phyloP scores from a whole-genome alignment of 2,888 invertebrate genomes.

The Eremobia ochroleuca region DNA sequence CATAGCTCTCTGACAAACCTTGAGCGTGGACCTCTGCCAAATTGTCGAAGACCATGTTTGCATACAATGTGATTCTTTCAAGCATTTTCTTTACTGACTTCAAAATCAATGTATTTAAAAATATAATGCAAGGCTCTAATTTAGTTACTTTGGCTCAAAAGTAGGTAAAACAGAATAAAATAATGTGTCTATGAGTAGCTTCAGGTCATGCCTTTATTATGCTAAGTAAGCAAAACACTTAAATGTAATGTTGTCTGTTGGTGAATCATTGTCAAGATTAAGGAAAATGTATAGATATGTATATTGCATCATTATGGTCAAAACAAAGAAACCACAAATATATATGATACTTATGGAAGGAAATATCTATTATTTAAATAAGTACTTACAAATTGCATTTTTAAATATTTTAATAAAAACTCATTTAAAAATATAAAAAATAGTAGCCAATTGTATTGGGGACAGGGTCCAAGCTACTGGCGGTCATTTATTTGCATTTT shows the following conservation, averaged over 20 bases:
- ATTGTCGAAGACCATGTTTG: neutral
- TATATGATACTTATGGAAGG: neutral
- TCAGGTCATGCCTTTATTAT: conserved; percentile 30
- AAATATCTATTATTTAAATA: conserved; percentile 2
- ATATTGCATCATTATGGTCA: conserved; percentile 40
- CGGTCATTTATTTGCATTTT: neutral
- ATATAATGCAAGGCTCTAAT: neutral
- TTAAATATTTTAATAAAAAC: too few species aligned
- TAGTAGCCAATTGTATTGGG: too few species aligned
- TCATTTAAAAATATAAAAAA: too few species aligned
- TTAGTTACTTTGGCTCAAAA: neutral
- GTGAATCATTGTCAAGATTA: conserved; percentile 56
- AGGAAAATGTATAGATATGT: conserved; percentile 23
- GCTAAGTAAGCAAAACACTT: conserved; percentile 50
- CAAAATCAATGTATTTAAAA: neutral
- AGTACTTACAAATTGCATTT: too few species aligned
- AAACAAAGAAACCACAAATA: conserved; percentile 49
- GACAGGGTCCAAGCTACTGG: too few species aligned
- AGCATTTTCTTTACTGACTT: neutral
- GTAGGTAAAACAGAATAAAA: conserved; percentile 6
- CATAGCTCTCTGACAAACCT: neutral
- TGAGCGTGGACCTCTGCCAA: neutral
- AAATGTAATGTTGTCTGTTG: conserved; percentile 25
- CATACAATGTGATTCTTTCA: neutral
- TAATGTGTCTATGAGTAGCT: conserved; percentile 22